Evolutionary conservation across 2,888 invertebrate species (phyloP).

Genomic region (Aleiodes alternator): DNA sequence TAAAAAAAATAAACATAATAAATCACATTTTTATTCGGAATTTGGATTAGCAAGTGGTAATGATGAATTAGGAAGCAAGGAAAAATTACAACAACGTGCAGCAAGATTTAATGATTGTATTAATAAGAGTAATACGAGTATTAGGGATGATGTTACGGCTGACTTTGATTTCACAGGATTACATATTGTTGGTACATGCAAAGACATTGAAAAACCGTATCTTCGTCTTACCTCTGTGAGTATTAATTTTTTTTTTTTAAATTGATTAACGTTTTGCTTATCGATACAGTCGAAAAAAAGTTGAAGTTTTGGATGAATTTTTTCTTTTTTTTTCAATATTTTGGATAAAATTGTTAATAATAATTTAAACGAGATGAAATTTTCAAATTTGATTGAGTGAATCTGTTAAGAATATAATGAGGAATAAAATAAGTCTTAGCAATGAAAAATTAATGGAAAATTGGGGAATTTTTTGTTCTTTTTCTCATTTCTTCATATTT

Average conservation of each 20-base stretch:
- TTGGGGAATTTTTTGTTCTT: no score
- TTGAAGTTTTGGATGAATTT: no score
- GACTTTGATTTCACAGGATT: constrained; percentile 90
- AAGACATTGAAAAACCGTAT: constrained; percentile 96
- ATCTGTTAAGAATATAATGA: no score
- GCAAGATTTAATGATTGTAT: constrained; percentile 85
- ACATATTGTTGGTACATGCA: constrained; percentile 96
- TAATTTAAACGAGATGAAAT: no score
- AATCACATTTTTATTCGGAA: constrained; percentile 80
- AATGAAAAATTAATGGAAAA: background rate
- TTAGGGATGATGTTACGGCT: constrained; percentile 79
- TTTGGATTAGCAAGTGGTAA: constrained; percentile 80
- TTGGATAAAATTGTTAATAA: no score
- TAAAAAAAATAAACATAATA: constrained; percentile 76
- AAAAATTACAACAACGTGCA: constrained; percentile 90
- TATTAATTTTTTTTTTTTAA: constrained; percentile 15
- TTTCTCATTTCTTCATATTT: no score
- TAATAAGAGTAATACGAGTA: constrained; percentile 77
- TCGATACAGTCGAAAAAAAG: no score
- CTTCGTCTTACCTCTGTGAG: constrained; percentile 89
- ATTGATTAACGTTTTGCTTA: no score
- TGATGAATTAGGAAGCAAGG: constrained; percentile 83
- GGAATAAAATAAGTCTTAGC: no score
- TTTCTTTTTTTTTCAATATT: no score
- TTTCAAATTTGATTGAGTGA: no score